Base-by-base conservation (phyloP, 2,113 vertebrate species). In the Eudorcas thomsonii region DNA sequence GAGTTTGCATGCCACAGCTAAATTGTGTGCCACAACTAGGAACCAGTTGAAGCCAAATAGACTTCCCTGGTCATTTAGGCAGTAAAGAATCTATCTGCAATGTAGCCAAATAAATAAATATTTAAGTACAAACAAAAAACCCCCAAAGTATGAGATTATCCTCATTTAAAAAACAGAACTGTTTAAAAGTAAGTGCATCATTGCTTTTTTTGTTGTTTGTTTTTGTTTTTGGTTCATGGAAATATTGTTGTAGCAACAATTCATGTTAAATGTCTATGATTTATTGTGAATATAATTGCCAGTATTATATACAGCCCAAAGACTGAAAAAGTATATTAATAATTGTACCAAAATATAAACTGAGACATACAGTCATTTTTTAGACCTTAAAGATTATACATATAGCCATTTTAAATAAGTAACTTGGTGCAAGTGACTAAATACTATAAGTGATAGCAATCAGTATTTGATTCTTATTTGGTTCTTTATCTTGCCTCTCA, bases 41-140 rank as follows among this genome's bases (percentile, higher is more conserved):
- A 43, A 43, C 71, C 39, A 25, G 23, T 0, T 74, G 23, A 25
- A 77, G 39, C 23, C 23, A 77, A 43, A 43, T 26, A 43, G 36
- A 1, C 39, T 77, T 77, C 39, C 21, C 11, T 77, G 71, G 71
- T 43, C 0, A 0, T 6, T 77, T 15, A 77, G 71, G 23, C 6
- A 2, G 39, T 77, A 15, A 77, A 43, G 71, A 77, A 15, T 77
- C 12, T 77, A 77, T 43, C 39, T 77, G 39, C 71, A 77, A 77
- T 77, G 7, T 26, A 77, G 71, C 23, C 71, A 74, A 23, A 10
- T 39, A 74, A 74, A 39, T 39, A 13, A 13, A 74, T 39, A 74
- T 25, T 39, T 39, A 39, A 74, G 67, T 12, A 74, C 67, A 74
- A 74, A 74, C 36, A 74, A 77, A 43, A 36, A 21, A 10, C 1